Base-by-base conservation (phyloP, 2,888 invertebrate species). In the Eucera pruinosa region DNA sequence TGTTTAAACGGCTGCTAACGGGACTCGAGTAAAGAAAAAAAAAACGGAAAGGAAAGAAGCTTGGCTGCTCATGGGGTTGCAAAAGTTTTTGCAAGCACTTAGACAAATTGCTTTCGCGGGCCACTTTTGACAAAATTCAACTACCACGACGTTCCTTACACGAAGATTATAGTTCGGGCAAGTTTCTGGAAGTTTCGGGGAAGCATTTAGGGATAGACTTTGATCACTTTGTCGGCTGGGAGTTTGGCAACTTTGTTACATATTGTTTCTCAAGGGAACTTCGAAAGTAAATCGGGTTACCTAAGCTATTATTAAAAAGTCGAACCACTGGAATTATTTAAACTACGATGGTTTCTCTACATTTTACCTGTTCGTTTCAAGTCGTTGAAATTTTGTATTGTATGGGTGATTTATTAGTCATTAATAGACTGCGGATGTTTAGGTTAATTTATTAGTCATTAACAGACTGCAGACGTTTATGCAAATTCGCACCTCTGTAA, bases 1-100 rank as follows among this genome's bases (percentile, higher is more conserved):
- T 61, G 65, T 76, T 78, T 76, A 58, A 76, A 61, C 48, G 43
- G 41, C 50, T 47, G 43, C 58, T 47, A 72, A 72, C 50, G 47
- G 58, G 25, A 15, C 20, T 20, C 25, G 13, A 36, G 20, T 27
- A 64, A 45, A 33, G n/a, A n/a, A n/a, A n/a, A n/a, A n/a, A n/a
- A n/a, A n/a, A n/a, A n/a, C n/a, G n/a, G n/a, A n/a, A n/a, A n/a
- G n/a, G n/a, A n/a, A n/a, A n/a, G n/a, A 30, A 58, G 54, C 36
- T 20, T 36, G 27, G 0, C 18, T 13, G 70, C 11, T 36, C 30
- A 7, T 9, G 13, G 52, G 20, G 72, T 33, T 18, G 48, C 18
- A 41, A 11, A 47, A 69, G 60, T 43, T 72, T 72, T 60, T 23
- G 6, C 36, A 2, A 30, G 13, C 27, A n/a, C 36, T 36, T 50